phyloP scores from a whole-genome alignment of 2,797 vertebrate species.

The Tiaroga cobitis region DNA sequence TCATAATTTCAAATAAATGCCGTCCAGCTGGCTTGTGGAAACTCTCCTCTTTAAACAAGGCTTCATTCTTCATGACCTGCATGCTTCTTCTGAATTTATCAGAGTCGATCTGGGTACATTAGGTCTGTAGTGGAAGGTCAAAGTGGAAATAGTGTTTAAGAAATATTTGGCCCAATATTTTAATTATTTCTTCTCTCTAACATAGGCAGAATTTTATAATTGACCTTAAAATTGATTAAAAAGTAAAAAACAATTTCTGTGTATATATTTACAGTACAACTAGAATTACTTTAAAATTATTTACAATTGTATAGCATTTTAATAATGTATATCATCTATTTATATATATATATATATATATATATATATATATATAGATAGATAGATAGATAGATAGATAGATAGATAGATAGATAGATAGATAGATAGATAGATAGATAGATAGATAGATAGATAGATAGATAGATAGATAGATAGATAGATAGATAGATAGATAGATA shows the following conservation, averaged over 20 bases:
- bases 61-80: conserved; percentile 17
- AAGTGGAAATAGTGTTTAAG: conserved; percentile 3
- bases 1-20: conserved; percentile 33
- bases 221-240: background rate
- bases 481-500: no score
- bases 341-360: no score
- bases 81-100: background rate
- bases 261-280: no score
- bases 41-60: conserved; percentile 14
- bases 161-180: background rate
- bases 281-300: no score
- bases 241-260: background rate
- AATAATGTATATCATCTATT: no score
- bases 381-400: no score
- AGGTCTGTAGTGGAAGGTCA: conserved; percentile 1
- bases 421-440: no score
- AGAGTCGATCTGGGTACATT: background rate
- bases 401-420: no score
- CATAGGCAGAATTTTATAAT: background rate
- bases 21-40: conserved; percentile 17
- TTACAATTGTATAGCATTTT: no score
- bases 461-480: no score
- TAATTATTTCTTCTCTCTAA: background rate
- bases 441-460: no score
- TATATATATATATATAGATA: no score